A percentile compares a stretch with the other conserved stretches of the same genome.
Evolutionary conservation across 2,888 invertebrate species (phyloP).

Genomic region (Orchesellides sinensis): DNA sequence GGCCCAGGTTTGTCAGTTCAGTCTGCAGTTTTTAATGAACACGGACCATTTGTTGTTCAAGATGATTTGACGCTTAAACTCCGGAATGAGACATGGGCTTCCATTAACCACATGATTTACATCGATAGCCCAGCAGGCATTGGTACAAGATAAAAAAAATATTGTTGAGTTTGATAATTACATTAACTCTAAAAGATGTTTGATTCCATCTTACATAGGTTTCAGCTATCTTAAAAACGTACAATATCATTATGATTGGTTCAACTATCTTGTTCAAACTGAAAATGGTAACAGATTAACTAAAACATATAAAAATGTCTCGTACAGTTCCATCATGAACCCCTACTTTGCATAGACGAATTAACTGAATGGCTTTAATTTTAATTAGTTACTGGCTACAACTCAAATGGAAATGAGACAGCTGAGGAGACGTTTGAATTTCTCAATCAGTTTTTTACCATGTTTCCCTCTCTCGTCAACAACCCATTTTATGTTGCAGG

Average conservation of each 20-base stretch:
- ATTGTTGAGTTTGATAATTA: too few species aligned
- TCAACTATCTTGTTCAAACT: neutral
- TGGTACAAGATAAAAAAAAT: too few species aligned
- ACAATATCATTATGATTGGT: neutral
- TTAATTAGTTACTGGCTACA: neutral
- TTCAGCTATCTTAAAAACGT: neutral
- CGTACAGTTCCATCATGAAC: too few species aligned
- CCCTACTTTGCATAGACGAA: too few species aligned
- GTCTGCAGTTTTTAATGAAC: constrained; percentile 80
- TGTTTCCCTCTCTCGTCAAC: neutral
- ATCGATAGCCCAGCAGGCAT: constrained; percentile 96
- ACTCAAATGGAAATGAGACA: neutral
- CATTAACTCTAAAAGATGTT: too few species aligned
- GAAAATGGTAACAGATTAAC: neutral
- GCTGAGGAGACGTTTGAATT: neutral
- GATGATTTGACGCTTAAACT: constrained; percentile 77
- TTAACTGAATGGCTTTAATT: neutral
- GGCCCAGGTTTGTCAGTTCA: constrained; percentile 81
- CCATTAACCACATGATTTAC: constrained; percentile 88
- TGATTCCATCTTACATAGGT: too few species aligned
- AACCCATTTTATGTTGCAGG: neutral
- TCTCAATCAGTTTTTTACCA: neutral
- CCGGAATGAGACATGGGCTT: constrained; percentile 88
- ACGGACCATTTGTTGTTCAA: constrained; percentile 80
- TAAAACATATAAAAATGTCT: too few species aligned